A percentile compares a stretch with the other conserved stretches of the same genome.
These are phyloP conservation scores for Lipophrys pholis DNA, from an alignment of 2,113 vertebrate genomes.

Conservation along the genomic window DNA sequence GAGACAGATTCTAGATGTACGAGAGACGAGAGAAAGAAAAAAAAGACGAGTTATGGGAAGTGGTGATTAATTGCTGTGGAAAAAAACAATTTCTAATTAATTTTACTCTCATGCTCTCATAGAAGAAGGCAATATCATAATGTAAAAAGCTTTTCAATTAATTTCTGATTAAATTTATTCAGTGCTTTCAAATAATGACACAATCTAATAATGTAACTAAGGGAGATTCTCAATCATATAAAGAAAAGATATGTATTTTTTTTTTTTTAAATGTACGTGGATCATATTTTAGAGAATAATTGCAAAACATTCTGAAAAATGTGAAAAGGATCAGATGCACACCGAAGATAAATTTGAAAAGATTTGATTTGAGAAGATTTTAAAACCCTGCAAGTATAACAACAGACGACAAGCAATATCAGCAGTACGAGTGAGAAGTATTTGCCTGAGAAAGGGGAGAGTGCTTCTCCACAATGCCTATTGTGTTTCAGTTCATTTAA, in stretches of 20 bases:
- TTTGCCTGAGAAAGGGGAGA: neutral
- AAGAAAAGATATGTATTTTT: neutral
- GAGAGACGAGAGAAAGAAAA: neutral
- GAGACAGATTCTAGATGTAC: neutral
- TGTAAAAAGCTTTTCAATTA: neutral
- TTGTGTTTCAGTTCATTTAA: constrained; percentile 19
- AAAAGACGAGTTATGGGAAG: neutral
- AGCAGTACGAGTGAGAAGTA: constrained; percentile 4
- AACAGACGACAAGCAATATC: neutral
- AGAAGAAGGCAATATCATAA: neutral
- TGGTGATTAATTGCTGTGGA: neutral
- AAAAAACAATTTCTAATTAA: neutral
- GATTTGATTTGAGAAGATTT: neutral
- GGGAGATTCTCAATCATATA: neutral
- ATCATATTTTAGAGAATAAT: neutral
- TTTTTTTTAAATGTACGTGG: neutral
- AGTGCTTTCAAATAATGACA: too few relatives aligned
- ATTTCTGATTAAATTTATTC: too few relatives aligned
- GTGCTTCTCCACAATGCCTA: neutral
- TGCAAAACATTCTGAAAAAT: neutral
- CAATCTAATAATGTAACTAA: too few relatives aligned
- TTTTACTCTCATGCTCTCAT: neutral
- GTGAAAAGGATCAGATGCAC: neutral
- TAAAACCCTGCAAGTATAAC: neutral
- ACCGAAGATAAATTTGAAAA: neutral